phyloP scores from a whole-genome alignment of 2,797 vertebrate genomes.

The Eulemur albifrons region DNA sequence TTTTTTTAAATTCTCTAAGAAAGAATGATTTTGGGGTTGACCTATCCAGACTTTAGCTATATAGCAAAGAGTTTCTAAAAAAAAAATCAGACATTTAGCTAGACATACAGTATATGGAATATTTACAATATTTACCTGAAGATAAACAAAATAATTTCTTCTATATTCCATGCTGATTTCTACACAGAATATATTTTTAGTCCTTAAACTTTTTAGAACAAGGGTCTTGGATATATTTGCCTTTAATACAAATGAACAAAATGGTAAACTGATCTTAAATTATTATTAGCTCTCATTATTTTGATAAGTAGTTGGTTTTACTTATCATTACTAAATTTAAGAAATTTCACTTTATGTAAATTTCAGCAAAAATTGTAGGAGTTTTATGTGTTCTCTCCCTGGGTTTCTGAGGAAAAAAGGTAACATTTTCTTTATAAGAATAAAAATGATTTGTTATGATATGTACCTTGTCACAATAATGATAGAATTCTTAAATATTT shows the following conservation, averaged over 20 bases:
- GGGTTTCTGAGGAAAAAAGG: not conserved
- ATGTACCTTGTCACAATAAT: not conserved
- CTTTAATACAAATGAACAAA: constrained; percentile 14
- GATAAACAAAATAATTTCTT: not conserved
- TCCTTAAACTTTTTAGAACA: not conserved
- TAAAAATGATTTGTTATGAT: not conserved
- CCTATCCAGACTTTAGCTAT: not conserved
- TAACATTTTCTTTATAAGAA: not conserved
- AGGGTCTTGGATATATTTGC: not conserved
- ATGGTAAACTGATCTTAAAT: not conserved
- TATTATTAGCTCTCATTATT: not conserved
- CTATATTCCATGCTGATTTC: not conserved
- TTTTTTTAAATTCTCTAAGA: not conserved
- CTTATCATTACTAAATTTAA: not conserved
- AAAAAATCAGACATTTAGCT: not conserved
- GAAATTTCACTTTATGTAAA: not conserved
- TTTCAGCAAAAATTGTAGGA: not conserved
- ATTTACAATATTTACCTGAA: not conserved
- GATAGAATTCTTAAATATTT: constrained; percentile 31
- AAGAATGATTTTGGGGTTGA: not conserved
- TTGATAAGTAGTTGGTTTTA: not conserved
- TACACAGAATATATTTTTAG: not conserved
- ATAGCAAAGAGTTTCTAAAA: not conserved
- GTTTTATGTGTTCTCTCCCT: not conserved
- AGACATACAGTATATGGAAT: not conserved